Evolutionary conservation across 2,888 invertebrate species (phyloP).

Genomic region (Trichopoda pennipes): DNA sequence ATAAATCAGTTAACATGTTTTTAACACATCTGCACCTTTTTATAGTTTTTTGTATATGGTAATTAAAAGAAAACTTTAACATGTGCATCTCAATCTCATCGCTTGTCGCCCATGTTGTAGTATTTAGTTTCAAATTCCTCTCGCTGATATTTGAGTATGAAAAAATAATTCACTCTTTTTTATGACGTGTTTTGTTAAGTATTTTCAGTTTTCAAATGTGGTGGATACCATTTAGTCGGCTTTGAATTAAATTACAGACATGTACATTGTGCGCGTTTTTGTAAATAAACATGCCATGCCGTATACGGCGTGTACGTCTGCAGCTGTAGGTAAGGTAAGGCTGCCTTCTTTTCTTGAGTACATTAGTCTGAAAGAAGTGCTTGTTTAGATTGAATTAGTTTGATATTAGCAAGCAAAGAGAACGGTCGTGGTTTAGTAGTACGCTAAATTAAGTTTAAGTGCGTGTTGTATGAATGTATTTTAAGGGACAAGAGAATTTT

Average conservation of each 20-base stretch:
- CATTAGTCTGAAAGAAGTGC: slow-evolving; percentile 50
- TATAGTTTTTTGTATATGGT: too few relatives aligned
- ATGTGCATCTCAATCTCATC: background rate
- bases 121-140: too few relatives aligned
- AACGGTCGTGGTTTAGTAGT: slow-evolving; percentile 27
- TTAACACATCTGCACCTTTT: too few relatives aligned
- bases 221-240: background rate
- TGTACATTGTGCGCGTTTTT: background rate
- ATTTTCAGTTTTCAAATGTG: too few relatives aligned
- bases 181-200: too few relatives aligned
- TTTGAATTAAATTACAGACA: background rate
- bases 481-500: slow-evolving; percentile 11
- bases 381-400: slow-evolving; percentile 59
- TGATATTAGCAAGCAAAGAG: slow-evolving; percentile 60
- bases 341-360: slow-evolving; percentile 22
- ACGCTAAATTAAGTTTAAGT: slow-evolving; percentile 6
- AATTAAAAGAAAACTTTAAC: background rate
- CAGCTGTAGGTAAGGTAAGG: slow-evolving; percentile 42
- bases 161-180: too few relatives aligned
- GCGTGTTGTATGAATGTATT: slow-evolving; percentile 1
- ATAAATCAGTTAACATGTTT: too few relatives aligned
- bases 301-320: slow-evolving; percentile 11
- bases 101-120: too few relatives aligned
- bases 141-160: too few relatives aligned
- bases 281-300: slow-evolving; percentile 14